phyloP scores from a whole-genome alignment of 2,797 vertebrate species.

The Eremophila alpestris region DNA sequence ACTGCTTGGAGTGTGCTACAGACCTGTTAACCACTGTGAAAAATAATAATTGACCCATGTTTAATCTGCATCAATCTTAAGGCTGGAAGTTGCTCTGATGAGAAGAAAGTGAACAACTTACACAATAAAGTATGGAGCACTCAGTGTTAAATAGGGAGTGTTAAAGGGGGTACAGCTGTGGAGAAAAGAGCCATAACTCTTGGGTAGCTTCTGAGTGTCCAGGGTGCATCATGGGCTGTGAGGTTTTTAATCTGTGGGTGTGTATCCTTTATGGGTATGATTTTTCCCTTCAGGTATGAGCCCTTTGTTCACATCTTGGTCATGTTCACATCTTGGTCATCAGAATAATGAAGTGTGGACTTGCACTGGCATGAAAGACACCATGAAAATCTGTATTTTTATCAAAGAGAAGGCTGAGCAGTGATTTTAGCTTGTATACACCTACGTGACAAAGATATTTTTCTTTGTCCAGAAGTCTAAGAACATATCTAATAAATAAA shows the following conservation, averaged over 20 bases:
- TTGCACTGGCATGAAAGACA: neutral
- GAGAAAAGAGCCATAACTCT: neutral
- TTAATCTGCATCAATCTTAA: neutral
- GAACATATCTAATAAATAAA: too few species aligned
- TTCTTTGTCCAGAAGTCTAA: neutral
- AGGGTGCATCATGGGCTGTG: neutral
- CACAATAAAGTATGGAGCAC: neutral
- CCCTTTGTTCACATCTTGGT: conserved; percentile 17
- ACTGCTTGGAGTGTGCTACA: fast-evolving
- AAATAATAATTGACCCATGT: neutral
- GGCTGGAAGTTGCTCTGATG: neutral
- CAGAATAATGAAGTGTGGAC: neutral
- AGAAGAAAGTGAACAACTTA: neutral
- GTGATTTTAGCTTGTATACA: neutral
- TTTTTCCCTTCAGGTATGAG: neutral
- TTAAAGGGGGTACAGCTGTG: neutral
- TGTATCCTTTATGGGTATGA: neutral
- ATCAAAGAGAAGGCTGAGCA: neutral
- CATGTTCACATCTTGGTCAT: conserved; percentile 15
- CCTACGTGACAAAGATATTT: neutral
- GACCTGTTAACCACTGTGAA: neutral
- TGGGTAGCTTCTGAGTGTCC: neutral
- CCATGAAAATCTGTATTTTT: neutral
- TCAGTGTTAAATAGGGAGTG: neutral
- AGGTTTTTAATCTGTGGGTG: neutral